Evolutionary conservation across 2,797 vertebrate genomes (phyloP).

Genomic region (Micrastur ruficollis): DNA sequence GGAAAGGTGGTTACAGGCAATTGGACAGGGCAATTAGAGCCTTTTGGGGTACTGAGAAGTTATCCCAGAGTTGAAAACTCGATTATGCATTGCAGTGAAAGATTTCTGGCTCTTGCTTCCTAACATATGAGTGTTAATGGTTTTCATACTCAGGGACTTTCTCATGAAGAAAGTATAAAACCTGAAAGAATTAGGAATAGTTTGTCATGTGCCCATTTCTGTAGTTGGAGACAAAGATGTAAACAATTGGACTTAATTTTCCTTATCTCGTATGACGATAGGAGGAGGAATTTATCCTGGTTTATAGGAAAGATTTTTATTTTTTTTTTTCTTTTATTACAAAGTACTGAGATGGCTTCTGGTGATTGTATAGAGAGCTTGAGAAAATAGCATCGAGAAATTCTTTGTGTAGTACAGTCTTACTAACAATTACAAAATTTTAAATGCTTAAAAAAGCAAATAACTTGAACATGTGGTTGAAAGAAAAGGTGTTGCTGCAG

Average conservation of each 20-base stretch:
- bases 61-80: background rate
- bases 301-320: background rate
- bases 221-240: background rate
- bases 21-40: background rate
- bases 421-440: background rate
- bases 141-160: background rate
- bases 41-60: background rate
- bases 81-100: background rate
- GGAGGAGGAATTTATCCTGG: background rate
- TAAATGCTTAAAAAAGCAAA: background rate
- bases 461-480: background rate
- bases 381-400: background rate
- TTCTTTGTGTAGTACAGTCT: background rate
- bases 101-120: background rate
- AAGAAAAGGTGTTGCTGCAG: background rate
- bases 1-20: background rate
- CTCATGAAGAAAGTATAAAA: background rate
- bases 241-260: background rate
- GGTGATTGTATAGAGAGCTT: background rate
- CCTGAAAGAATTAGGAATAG: background rate
- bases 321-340: background rate
- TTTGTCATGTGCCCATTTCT: background rate
- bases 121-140: fast-evolving
- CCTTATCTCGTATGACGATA: background rate
- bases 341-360: background rate